These are phyloP conservation scores for Octodonta nipae DNA, from an alignment of 2,888 invertebrate genomes.

Conservation along the genomic window DNA sequence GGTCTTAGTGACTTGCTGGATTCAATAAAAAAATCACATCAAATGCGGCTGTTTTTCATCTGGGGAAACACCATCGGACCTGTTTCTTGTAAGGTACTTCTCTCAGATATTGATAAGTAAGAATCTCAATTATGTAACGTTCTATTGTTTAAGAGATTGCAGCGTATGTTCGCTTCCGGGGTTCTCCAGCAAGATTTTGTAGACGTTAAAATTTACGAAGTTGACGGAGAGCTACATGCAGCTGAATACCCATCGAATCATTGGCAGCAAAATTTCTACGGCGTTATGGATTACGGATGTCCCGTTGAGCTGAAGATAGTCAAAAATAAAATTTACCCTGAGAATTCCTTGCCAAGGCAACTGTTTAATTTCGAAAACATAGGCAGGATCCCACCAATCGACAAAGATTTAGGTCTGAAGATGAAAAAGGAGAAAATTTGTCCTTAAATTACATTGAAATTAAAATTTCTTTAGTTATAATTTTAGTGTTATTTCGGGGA, in stretches of 20 bases:
- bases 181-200: conserved; percentile 34
- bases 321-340: conserved; percentile 21
- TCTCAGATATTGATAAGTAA: background rate
- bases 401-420: conserved; percentile 12
- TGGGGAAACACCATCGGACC: conserved; percentile 35
- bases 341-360: conserved; percentile 20
- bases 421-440: conserved; percentile 1
- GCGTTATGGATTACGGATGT: conserved; percentile 38
- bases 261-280: conserved; percentile 44
- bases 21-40: conserved; percentile 42
- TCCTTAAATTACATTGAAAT: no score
- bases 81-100: conserved; percentile 7
- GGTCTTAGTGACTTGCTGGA: conserved; percentile 43
- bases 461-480: no score
- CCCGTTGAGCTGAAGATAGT: conserved; percentile 28
- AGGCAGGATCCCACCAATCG: conserved; percentile 24
- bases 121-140: background rate
- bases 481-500: no score
- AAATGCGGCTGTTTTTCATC: conserved; percentile 30
- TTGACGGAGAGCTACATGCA: conserved; percentile 29
- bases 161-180: conserved; percentile 31
- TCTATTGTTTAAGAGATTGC: conserved; percentile 27
- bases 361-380: conserved; percentile 24
- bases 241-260: conserved; percentile 36
- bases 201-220: conserved; percentile 35